phyloP scores from a whole-genome alignment of 2,888 invertebrate species.

The Cacoxenus indagator region DNA sequence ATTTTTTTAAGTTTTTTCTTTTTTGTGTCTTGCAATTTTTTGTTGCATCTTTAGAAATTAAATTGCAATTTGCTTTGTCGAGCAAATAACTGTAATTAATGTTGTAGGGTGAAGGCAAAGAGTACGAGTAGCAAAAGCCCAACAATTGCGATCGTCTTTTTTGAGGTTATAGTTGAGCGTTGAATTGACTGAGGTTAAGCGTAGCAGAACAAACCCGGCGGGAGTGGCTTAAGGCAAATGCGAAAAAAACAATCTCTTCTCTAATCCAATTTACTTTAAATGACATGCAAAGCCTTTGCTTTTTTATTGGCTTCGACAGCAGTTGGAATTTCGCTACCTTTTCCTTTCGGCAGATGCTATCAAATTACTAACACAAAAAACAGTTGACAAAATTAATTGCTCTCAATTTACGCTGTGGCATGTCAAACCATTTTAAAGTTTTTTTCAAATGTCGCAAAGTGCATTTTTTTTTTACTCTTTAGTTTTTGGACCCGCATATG shows the following conservation, averaged over 20 bases:
- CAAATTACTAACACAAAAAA: not conserved
- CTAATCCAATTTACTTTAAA: not conserved
- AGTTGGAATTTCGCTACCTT: not conserved
- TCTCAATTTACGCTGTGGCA: not conserved
- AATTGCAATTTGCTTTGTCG: slow-evolving; percentile 33
- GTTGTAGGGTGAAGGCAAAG: slow-evolving; percentile 25
- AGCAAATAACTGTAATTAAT: slow-evolving; percentile 44
- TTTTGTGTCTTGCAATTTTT: slow-evolving; percentile 10
- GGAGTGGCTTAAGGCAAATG: not conserved
- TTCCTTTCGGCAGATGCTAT: not conserved
- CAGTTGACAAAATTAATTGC: not conserved
- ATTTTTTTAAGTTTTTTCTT: slow-evolving; percentile 25
- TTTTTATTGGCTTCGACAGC: not conserved
- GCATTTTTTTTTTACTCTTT: not conserved
- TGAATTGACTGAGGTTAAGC: slow-evolving; percentile 2
- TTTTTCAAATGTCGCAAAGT: not conserved
- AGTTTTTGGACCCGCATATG: slow-evolving; percentile 37
- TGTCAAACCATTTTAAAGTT: not conserved
- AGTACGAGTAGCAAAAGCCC: not conserved
- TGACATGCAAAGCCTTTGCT: not conserved
- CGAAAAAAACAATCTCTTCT: not conserved
- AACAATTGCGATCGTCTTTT: not conserved
- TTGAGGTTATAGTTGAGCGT: slow-evolving; percentile 6
- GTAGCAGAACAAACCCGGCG: not conserved
- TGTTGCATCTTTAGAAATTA: slow-evolving; percentile 27